Evolutionary conservation across 2,797 vertebrate species (phyloP).

Genomic region (Dromococcyx pavoninus): DNA sequence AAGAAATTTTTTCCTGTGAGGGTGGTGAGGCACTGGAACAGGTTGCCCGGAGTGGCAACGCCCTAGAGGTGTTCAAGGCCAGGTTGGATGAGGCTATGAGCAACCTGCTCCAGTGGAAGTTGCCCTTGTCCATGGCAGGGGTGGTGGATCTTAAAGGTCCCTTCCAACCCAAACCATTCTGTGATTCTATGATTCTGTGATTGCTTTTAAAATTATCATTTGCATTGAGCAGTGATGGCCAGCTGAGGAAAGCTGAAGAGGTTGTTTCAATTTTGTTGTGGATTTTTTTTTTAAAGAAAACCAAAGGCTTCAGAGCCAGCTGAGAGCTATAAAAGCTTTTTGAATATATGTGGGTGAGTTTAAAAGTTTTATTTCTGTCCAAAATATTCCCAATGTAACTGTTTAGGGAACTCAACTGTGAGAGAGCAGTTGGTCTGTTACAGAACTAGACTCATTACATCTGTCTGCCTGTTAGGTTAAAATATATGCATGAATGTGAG

Average conservation of each 20-base stretch:
- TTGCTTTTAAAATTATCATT: neutral
- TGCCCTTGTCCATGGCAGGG: no score
- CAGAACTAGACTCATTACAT: constrained; percentile 45
- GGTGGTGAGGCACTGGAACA: no score
- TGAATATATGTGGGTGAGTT: constrained; percentile 21
- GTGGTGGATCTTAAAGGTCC: no score
- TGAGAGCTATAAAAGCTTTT: neutral
- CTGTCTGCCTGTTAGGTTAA: constrained; percentile 53
- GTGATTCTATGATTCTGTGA: no score
- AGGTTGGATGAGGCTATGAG: no score
- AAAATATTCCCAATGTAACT: constrained; percentile 35
- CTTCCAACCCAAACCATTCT: no score
- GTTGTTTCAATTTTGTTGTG: neutral
- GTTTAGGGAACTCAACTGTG: constrained; percentile 58
- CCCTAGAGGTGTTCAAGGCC: no score
- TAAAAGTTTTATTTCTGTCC: constrained; percentile 28
- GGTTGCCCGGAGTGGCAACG: no score
- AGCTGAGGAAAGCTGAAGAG: constrained; percentile 16
- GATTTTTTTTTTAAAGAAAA: neutral
- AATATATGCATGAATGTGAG: constrained; percentile 23
- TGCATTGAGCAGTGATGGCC: neutral
- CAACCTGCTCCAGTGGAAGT: no score
- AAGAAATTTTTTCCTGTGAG: no score
- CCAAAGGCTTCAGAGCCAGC: neutral
- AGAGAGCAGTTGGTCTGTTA: constrained; percentile 54